Conservation (phyloP, 2,888 invertebrate species). For the Drosophila monieri region DNA sequence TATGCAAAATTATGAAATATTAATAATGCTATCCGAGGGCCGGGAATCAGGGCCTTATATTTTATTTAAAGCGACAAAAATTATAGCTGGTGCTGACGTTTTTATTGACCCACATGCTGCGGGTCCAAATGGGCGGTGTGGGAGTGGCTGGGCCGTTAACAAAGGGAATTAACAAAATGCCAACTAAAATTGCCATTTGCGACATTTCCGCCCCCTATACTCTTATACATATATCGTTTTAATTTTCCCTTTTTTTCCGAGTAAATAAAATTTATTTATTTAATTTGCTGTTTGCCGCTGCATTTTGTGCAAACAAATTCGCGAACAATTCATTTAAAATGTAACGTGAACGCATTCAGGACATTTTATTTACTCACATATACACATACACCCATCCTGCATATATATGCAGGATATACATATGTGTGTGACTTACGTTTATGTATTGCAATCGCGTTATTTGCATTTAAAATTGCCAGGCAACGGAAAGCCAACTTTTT, state of each 20-base stretch:
- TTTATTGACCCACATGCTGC: conserved; percentile 63
- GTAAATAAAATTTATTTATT: conserved; percentile 68
- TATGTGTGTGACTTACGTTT: conserved; percentile 3
- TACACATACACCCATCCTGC: neutral
- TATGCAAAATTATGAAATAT: conserved; percentile 63
- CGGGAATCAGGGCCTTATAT: conserved; percentile 45
- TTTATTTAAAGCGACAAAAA: conserved; percentile 55
- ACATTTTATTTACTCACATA: conserved; percentile 16
- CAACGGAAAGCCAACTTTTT: conserved; percentile 64
- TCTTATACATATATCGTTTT: conserved; percentile 49
- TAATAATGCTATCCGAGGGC: conserved; percentile 49
- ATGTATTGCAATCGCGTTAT: conserved; percentile 44
- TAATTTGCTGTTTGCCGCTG: conserved; percentile 64
- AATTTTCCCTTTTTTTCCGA: conserved; percentile 24
- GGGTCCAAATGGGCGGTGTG: conserved; percentile 2
- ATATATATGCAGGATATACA: neutral
- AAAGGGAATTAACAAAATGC: conserved; percentile 44
- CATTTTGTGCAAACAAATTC: conserved; percentile 63
- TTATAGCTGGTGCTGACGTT: conserved; percentile 68
- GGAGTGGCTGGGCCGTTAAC: conserved; percentile 3
- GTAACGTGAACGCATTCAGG: conserved; percentile 43
- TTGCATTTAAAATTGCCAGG: conserved; percentile 61
- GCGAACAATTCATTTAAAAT: conserved; percentile 75
- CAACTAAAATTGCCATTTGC: conserved; percentile 63
- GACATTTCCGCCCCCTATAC: conserved; percentile 36